Percentiles rank a stretch among this genome's conserved stretches.
Evolutionary conservation across 2,888 invertebrate genomes (phyloP).

Genomic region (Tridacna gigas): DNA sequence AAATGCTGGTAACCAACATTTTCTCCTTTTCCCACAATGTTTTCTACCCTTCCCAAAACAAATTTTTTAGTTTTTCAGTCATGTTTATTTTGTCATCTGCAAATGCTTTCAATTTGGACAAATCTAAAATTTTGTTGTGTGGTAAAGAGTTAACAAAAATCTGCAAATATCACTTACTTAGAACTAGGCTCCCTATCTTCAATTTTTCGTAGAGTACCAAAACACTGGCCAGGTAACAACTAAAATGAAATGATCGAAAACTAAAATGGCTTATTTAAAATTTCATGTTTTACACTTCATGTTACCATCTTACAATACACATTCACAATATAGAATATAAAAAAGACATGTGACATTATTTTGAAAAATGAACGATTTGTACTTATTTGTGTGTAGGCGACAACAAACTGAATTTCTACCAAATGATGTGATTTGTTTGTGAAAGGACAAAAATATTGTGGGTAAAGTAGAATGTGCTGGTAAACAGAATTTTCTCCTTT

Average conservation of each 20-base stretch:
- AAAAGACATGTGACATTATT: too few relatives aligned
- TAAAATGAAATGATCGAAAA: constrained; percentile 39
- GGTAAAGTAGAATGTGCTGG: too few relatives aligned
- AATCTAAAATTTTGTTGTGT: background rate
- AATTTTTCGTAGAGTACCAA: constrained; percentile 81
- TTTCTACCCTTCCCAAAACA: background rate
- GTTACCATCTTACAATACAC: too few relatives aligned
- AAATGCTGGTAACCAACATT: background rate
- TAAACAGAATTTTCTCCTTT: too few relatives aligned
- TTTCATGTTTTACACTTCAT: too few relatives aligned
- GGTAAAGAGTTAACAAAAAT: background rate
- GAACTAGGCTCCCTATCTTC: constrained; percentile 74
- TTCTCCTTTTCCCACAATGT: background rate
- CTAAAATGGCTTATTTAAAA: too few relatives aligned
- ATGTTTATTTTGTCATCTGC: background rate
- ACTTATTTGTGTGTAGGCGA: too few relatives aligned
- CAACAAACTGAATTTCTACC: too few relatives aligned
- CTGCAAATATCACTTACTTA: constrained; percentile 65
- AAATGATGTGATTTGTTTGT: too few relatives aligned
- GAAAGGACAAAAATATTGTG: too few relatives aligned
- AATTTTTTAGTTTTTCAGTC: background rate
- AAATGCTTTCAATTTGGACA: background rate
- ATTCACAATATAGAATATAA: too few relatives aligned
- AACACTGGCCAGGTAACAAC: constrained; percentile 80
- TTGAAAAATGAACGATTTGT: too few relatives aligned